Base-by-base conservation (phyloP, 2,113 vertebrate species). In the Butastur rufipennis region DNA sequence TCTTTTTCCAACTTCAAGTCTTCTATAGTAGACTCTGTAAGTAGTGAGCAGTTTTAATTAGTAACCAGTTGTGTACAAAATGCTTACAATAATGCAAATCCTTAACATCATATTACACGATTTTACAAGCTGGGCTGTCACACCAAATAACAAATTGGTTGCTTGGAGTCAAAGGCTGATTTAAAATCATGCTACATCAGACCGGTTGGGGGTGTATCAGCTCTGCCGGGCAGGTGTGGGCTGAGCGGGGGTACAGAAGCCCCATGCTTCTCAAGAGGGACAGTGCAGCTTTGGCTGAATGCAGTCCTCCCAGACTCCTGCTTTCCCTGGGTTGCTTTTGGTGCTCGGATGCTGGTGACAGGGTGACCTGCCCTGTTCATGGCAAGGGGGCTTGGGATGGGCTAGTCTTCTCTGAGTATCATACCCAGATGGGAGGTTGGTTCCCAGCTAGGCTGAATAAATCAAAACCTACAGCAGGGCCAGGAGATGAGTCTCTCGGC, bases 41-140 rank as follows among this genome's bases (percentile, higher is more conserved):
- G 40, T 21, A 61, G 27, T 36, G 75, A 86, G 43, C 5, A 22
- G 31, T 52, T 91, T 70, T 48, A 59, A 43, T 72, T 47, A 42
- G 10, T 47, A 65, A 21, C 26, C 40, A 52, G 47, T 38, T 72
- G 66, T 52, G 19, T 62, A 65, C 63, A 65, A 75, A 88, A 53
- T 61, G 19, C 40, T 68, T 40, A 4, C n/a, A 32, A 3, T 16
- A 55, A 42, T n/a, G n/a, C 47, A 55, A 68, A 66, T 40, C 34
- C 26, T 86, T 56, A 25, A 11, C 14, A 5, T 61, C 0, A 0
- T 58, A 29, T 73, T 32, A 10, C 0, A 3, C 73, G 36, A 5
- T 66, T 84, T 63, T 63, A 56, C 2, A 2, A 5, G 23, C 10
- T 59, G 48, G 38, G 16, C 20, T 71, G 66, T 72, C 56, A 16